phyloP scores from a whole-genome alignment of 2,113 vertebrate genomes.

The Rhinolophus sinicus region DNA sequence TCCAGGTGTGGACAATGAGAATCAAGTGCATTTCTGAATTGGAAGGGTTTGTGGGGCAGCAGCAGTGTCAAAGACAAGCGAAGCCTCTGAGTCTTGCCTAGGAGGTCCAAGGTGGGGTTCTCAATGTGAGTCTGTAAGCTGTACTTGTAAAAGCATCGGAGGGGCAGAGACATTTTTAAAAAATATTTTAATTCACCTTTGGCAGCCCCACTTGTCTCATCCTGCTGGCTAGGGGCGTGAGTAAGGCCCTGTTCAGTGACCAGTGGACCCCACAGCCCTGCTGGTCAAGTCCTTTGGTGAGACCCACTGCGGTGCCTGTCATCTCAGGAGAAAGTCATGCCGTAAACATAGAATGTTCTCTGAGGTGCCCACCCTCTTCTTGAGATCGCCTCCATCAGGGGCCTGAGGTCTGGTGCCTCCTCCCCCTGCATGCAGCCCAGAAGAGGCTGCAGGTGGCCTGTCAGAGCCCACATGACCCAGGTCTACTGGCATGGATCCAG shows the following conservation, averaged over 20 bases:
- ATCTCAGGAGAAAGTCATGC: neutral
- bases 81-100: neutral
- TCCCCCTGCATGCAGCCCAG: neutral
- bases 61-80: neutral
- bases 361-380: neutral
- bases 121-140: neutral
- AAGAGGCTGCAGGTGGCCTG: neutral
- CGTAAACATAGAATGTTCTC: neutral
- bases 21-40: neutral
- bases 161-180: neutral
- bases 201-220: rapidly evolving
- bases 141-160: neutral
- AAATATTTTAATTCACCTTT: neutral
- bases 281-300: neutral
- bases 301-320: neutral
- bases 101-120: neutral
- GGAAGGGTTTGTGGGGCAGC: neutral
- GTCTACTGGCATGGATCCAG: neutral
- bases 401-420: neutral
- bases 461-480: neutral
- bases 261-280: neutral
- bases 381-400: too few relatives aligned
- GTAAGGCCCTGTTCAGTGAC: neutral
- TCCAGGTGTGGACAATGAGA: neutral
- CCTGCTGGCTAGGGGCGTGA: neutral